phyloP scores from a whole-genome alignment of 2,113 vertebrate species.

The Phocoena phocoena region DNA sequence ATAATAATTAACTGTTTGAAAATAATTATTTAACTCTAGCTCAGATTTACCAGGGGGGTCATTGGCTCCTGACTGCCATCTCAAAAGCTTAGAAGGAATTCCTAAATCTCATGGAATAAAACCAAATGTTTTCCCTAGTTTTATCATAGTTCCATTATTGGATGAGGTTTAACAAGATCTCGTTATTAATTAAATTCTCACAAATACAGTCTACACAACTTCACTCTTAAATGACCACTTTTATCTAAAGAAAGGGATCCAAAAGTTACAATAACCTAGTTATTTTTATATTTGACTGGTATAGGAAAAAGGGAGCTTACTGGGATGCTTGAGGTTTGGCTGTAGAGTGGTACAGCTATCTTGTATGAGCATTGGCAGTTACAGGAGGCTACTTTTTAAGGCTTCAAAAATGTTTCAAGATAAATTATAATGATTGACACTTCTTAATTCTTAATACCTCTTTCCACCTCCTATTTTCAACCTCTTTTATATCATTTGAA shows the following conservation, averaged over 20 bases:
- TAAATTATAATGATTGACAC: constrained; percentile 49
- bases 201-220: background rate
- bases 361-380: background rate
- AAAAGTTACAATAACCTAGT: background rate
- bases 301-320: background rate
- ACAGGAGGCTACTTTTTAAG: background rate
- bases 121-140: background rate
- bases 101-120: background rate
- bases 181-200: background rate
- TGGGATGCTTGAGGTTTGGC: background rate
- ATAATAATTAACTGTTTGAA: constrained; percentile 68
- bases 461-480: constrained; percentile 53
- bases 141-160: background rate
- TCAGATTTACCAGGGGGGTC: constrained; percentile 32
- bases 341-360: background rate
- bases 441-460: constrained; percentile 28
- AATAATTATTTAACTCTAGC: constrained; percentile 73
- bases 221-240: background rate
- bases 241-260: background rate
- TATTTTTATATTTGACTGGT: background rate
- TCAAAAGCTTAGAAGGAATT: constrained; percentile 38
- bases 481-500: constrained; percentile 11
- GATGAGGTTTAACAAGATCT: background rate
- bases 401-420: background rate
- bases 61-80: background rate